These are phyloP conservation scores for Seira sanloemensis DNA, from an alignment of 2,888 invertebrate genomes.

Conservation along the genomic window DNA sequence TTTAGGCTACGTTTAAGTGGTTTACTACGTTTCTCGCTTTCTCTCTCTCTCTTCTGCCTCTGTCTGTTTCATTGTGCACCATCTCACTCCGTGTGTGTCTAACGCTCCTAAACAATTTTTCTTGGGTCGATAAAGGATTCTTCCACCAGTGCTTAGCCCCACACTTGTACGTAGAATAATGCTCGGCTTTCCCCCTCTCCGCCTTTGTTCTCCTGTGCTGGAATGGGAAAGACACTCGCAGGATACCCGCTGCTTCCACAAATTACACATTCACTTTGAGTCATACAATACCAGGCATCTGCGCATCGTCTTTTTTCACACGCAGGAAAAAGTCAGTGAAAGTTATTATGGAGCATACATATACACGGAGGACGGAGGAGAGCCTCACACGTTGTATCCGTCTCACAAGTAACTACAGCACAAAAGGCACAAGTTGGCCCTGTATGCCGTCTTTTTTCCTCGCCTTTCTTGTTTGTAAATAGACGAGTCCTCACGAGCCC, in stretches of 20 bases:
- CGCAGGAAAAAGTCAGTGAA: neutral
- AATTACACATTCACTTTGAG: neutral
- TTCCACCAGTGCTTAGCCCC: slow-evolving; percentile 67
- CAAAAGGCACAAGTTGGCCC: neutral
- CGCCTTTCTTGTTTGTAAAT: slow-evolving; percentile 3
- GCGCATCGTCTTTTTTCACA: neutral
- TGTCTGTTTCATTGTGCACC: neutral
- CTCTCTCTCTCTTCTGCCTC: neutral
- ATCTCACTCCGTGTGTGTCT: neutral
- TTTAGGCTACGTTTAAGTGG: slow-evolving; percentile 31
- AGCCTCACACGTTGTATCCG: neutral
- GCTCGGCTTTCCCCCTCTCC: slow-evolving; percentile 5
- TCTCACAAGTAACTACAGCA: neutral
- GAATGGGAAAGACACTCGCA: slow-evolving; percentile 19
- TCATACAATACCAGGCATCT: neutral
- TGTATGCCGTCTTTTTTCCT: neutral
- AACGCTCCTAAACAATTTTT: slow-evolving; percentile 14
- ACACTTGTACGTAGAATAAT: slow-evolving; percentile 38
- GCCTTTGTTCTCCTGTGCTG: slow-evolving; percentile 13
- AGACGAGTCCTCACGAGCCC: neutral
- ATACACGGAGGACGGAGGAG: neutral
- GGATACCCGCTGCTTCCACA: neutral
- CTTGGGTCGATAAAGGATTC: slow-evolving; percentile 72
- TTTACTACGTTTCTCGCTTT: slow-evolving; percentile 19
- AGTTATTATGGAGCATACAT: neutral